Percentiles rank a stretch among this genome's conserved stretches.
These are phyloP conservation scores for Callipepla californica DNA, from an alignment of 2,113 vertebrate species.

Conservation along the genomic window DNA sequence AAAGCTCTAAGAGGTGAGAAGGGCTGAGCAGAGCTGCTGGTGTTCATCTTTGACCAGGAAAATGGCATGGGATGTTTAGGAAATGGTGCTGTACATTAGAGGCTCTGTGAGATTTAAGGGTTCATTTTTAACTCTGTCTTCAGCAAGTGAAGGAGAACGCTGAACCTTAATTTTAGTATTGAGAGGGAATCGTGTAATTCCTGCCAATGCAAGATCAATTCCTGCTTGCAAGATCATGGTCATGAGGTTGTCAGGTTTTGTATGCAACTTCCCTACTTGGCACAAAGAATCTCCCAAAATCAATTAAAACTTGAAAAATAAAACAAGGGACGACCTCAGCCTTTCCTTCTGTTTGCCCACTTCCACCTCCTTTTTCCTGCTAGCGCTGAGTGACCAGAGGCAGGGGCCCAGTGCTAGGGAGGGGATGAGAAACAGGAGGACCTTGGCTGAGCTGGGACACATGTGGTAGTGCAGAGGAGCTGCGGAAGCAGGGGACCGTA, in stretches of 20 bases:
- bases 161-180: neutral
- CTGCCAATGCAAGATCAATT: neutral
- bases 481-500: neutral
- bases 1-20: conserved; percentile 15
- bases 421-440: neutral
- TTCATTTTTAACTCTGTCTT: neutral
- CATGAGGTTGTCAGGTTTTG: neutral
- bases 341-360: neutral
- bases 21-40: neutral
- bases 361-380: neutral
- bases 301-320: neutral
- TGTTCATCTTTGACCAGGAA: neutral
- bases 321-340: neutral
- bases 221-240: neutral
- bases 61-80: neutral
- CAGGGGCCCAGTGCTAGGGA: neutral
- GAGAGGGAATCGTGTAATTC: neutral
- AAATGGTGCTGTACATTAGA: neutral
- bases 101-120: neutral
- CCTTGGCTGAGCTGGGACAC: accelerated
- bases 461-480: neutral
- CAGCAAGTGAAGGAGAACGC: neutral
- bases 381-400: neutral
- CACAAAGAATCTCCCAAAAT: neutral
- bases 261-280: neutral